Percentiles rank a stretch among this genome's conserved stretches.
Evolutionary conservation across 2,888 invertebrate genomes (phyloP).

Genomic region (Drosophila mimica): DNA sequence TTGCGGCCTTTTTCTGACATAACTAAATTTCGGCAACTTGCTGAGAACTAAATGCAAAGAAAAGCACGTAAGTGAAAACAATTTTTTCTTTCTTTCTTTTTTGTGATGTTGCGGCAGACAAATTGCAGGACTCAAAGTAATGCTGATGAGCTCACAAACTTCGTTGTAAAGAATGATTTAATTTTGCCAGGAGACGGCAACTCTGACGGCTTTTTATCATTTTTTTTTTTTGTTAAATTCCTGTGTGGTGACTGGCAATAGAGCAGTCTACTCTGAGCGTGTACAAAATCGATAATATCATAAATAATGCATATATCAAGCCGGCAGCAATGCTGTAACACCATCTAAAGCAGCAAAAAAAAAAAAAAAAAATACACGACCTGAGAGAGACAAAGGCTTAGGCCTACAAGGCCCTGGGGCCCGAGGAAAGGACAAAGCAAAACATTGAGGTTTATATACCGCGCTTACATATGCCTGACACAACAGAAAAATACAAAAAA

Average conservation of each 20-base stretch:
- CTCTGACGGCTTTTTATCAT: constrained; percentile 13
- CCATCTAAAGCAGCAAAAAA: constrained; percentile 15
- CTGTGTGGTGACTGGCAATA: constrained; percentile 25
- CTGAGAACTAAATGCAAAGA: constrained; percentile 46
- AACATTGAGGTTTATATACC: constrained; percentile 40
- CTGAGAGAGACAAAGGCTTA: constrained; percentile 69
- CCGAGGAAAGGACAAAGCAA: constrained; percentile 62
- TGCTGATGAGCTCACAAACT: constrained; percentile 71
- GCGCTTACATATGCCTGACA: constrained; percentile 71
- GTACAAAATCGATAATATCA: constrained; percentile 76
- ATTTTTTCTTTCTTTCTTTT: constrained; percentile 20
- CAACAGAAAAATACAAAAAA: constrained; percentile 50
- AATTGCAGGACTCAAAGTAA: constrained; percentile 72
- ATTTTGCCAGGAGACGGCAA: constrained; percentile 52
- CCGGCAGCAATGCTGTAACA: constrained; percentile 27
- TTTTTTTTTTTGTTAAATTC: constrained; percentile 10
- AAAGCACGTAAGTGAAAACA: constrained; percentile 41
- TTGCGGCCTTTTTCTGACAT: constrained; percentile 49
- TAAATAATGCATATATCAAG: constrained; percentile 73
- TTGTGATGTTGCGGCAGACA: constrained; percentile 47
- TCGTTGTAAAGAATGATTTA: constrained; percentile 75
- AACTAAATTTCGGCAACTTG: constrained; percentile 58
- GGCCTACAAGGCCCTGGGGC: constrained; percentile 67
- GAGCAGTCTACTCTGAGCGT: constrained; percentile 38
- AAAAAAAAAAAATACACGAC: constrained; percentile 16